These are phyloP conservation scores for Botia almorhae DNA, from an alignment of 2,797 vertebrate species.

Conservation along the genomic window DNA sequence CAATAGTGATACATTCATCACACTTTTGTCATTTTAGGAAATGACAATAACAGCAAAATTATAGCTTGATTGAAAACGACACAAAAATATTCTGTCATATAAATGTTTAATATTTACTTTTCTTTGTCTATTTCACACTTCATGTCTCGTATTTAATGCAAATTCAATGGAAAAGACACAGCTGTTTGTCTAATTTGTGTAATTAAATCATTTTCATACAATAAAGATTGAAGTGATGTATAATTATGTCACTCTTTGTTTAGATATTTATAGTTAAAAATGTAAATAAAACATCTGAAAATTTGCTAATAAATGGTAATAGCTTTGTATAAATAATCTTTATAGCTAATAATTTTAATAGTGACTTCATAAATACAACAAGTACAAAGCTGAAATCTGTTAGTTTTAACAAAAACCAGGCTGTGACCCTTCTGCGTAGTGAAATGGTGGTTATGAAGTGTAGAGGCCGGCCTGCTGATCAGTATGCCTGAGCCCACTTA, in stretches of 20 bases:
- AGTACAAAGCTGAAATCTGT: not conserved
- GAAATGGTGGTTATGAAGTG: slow-evolving; percentile 4
- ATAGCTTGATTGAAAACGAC: not conserved
- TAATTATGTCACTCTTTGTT: not conserved
- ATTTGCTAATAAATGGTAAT: not conserved
- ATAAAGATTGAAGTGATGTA: not conserved
- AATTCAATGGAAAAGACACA: not conserved
- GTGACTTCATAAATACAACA: not conserved
- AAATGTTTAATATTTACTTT: not conserved
- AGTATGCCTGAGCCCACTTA: slow-evolving; percentile 33
- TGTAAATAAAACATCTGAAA: no score
- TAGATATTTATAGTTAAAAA: not conserved
- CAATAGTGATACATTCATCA: not conserved
- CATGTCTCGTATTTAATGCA: not conserved
- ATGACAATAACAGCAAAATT: not conserved
- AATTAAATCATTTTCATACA: not conserved
- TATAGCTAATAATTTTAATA: not conserved
- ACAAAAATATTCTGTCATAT: not conserved
- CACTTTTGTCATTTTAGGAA: not conserved
- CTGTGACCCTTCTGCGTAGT: not conserved
- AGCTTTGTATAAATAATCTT: not conserved
- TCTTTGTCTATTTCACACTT: not conserved
- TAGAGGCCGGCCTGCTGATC: slow-evolving; percentile 30
- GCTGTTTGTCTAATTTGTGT: not conserved
- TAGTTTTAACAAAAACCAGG: not conserved